Evolutionary conservation across 2,888 invertebrate genomes (phyloP).

Genomic region (Diloba caeruleocephala): DNA sequence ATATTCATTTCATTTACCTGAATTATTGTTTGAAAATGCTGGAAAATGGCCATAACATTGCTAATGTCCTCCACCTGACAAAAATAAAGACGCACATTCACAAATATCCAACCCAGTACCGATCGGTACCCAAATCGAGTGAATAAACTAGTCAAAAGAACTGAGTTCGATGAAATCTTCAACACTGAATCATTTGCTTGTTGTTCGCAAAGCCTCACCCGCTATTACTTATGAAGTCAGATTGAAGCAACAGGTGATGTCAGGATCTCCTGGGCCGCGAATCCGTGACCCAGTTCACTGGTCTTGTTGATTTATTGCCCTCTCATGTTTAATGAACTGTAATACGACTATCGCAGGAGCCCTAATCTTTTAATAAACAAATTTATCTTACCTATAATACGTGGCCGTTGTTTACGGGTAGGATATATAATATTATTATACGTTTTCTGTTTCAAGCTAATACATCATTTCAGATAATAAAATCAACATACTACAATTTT

Average conservation of each 20-base stretch:
- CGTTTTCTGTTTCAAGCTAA: no score
- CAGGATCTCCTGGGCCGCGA: constrained; percentile 54
- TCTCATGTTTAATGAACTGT: constrained; percentile 54
- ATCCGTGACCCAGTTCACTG: constrained; percentile 65
- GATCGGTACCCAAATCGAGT: neutral
- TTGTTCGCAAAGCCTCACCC: constrained; percentile 10
- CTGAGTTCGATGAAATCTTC: constrained; percentile 11
- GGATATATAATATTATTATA: constrained; percentile 13
- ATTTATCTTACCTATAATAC: constrained; percentile 22
- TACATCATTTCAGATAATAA: no score
- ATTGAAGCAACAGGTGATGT: constrained; percentile 52
- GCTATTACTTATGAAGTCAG: constrained; percentile 33
- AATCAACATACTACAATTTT: no score
- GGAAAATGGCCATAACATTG: no score
- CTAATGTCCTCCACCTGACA: no score
- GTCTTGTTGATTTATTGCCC: constrained; percentile 61
- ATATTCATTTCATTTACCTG: no score
- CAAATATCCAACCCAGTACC: neutral
- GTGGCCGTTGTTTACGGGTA: constrained; percentile 22
- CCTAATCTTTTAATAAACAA: constrained; percentile 43
- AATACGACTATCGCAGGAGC: constrained; percentile 53
- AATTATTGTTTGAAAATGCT: no score
- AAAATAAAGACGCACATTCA: no score
- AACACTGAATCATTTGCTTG: constrained; percentile 12
- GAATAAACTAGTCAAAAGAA: constrained; percentile 1